phyloP scores from a whole-genome alignment of 2,113 vertebrate species.

The Callocephalon fimbriatum region DNA sequence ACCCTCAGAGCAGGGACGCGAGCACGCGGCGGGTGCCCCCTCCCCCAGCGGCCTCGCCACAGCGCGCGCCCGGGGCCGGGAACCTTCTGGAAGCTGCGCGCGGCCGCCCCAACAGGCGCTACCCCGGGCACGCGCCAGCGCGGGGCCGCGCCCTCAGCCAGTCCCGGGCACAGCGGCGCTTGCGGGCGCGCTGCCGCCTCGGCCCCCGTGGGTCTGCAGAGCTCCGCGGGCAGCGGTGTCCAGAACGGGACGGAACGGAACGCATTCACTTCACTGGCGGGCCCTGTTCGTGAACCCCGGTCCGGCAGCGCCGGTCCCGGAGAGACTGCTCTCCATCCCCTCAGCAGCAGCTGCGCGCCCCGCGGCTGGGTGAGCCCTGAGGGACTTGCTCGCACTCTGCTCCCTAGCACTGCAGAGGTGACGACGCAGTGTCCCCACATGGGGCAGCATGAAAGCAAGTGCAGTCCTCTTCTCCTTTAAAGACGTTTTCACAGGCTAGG shows the following conservation, averaged over 20 bases:
- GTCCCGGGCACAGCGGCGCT: too few relatives aligned
- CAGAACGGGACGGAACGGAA: too few relatives aligned
- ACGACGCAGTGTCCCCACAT: rapidly evolving
- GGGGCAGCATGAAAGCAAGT: background rate
- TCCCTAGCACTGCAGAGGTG: background rate
- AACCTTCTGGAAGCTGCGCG: background rate
- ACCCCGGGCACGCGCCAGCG: rapidly evolving
- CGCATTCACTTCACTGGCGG: background rate
- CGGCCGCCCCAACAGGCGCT: rapidly evolving
- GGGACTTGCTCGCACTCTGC: background rate
- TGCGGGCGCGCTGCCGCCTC: too few relatives aligned
- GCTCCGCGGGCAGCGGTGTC: too few relatives aligned
- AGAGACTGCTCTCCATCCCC: background rate
- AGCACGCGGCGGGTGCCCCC: too few relatives aligned
- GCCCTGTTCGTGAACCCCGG: too few relatives aligned
- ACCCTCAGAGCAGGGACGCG: too few relatives aligned
- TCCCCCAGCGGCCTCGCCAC: background rate
- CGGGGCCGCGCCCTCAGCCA: background rate
- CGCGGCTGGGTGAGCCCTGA: background rate
- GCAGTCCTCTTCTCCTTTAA: background rate
- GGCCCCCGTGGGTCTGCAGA: rapidly evolving
- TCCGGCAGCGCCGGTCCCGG: background rate
- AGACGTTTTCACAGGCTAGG: background rate
- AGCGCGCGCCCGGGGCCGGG: rapidly evolving
- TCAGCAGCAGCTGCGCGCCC: too few relatives aligned